Base-by-base conservation (phyloP, 2,888 invertebrate genomes). In the Eumerus sabulonum region DNA sequence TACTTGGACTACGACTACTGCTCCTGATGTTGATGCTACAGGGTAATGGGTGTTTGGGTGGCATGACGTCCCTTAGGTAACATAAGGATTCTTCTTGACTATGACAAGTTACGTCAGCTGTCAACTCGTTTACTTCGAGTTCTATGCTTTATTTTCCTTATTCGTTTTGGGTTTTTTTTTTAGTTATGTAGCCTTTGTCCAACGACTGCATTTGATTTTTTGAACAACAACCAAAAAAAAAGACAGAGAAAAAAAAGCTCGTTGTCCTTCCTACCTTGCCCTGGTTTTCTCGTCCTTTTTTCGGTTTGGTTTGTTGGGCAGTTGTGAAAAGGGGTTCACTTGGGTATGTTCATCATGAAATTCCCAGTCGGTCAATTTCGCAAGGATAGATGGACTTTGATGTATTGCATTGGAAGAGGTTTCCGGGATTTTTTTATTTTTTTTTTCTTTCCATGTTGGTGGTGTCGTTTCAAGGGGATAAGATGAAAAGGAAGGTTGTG, bases 21-120 rank as follows among this genome's bases (percentile, higher is more conserved):
- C 7, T 27, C 3, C 2, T 27, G 27, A 2, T 27, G 27, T 4
- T 27, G 27, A 27, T 27, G 27, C 27, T 27, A 27, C 27, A 4
- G 27, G n/a, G 27, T 27, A 27, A 4, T 27, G 27, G 27, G 27
- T 51, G 53, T 27, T 27, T 17, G 60, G 42, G 35, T 44, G 68
- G 63, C 17, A 42, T 68, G 45, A 71, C 45, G 63, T 74, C 79
- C 79, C 79, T 79, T 64, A 74, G 79, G 79, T 79, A 74, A 74
- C 70, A 51, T 79, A 74, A 79, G 74, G 79, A 79, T 79, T 79
- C 79, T 79, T 79, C 79, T 79, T 79, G 74, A 79, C 79, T 79
- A 79, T 79, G 79, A 79, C 79, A 79, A 79, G 79, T 79, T 79
- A 79, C 79, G 79, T 79, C 79, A 79, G 79, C 79, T 79, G 79